phyloP scores from a whole-genome alignment of 2,797 vertebrate genomes.

The Sebastiscus albofasciatus region DNA sequence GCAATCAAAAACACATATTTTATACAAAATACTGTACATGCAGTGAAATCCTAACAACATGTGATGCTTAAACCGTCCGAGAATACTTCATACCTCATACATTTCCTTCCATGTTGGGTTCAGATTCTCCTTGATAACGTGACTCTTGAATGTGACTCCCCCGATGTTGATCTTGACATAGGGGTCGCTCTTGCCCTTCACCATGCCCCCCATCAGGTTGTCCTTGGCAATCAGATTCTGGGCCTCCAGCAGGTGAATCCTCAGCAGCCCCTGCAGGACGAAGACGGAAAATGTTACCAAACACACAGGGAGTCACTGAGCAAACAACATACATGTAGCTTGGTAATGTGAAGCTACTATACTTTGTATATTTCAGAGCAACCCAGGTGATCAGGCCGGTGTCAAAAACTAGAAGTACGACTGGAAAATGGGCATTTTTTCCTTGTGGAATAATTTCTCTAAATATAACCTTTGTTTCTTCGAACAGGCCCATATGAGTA shows the following conservation, averaged over 20 bases:
- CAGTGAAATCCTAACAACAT: neutral
- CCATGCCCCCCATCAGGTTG: constrained; percentile 90
- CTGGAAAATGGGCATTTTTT: neutral
- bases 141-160: constrained; percentile 85
- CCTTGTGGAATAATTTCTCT: neutral
- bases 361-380: neutral
- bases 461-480: neutral
- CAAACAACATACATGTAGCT: neutral
- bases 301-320: neutral
- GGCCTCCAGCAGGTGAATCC: constrained; percentile 91
- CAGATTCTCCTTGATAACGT: constrained; percentile 90
- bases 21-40: neutral
- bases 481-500: neutral
- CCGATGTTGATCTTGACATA: constrained; percentile 91
- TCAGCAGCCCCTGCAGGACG: constrained; percentile 88
- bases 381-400: neutral
- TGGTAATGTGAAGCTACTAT: neutral
- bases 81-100: constrained; percentile 87
- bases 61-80: neutral
- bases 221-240: constrained; percentile 92
- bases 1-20: neutral
- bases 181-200: constrained; percentile 95
- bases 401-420: neutral
- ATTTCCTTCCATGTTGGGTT: constrained; percentile 96
- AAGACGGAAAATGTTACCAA: constrained; percentile 19